These are phyloP conservation scores for Homarus gammarus DNA, from an alignment of 2,888 invertebrate species.

Conservation along the genomic window DNA sequence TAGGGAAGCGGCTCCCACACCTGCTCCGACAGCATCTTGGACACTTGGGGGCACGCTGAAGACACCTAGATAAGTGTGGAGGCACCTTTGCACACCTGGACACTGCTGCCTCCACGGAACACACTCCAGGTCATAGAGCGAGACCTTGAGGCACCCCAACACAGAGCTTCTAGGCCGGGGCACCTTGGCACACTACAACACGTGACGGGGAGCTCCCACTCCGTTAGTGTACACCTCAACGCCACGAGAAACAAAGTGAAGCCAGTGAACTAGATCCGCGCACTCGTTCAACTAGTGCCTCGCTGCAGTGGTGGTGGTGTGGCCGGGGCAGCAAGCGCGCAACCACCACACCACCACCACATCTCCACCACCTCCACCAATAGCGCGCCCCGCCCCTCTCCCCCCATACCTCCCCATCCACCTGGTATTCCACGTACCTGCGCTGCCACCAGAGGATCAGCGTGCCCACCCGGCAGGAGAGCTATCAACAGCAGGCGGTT, in stretches of 20 bases:
- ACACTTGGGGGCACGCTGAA: slow-evolving; percentile 30
- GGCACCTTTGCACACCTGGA: slow-evolving; percentile 21
- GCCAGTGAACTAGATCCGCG: slow-evolving; percentile 70
- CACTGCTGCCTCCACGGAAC: not conserved
- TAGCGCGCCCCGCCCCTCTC: slow-evolving; percentile 32
- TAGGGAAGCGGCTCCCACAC: slow-evolving; percentile 66
- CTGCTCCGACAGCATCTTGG: slow-evolving; percentile 64
- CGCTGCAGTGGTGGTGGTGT: slow-evolving; percentile 55
- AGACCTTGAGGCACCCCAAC: not conserved
- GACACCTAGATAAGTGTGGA: not conserved
- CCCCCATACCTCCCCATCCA: slow-evolving; percentile 20
- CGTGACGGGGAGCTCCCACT: slow-evolving; percentile 13
- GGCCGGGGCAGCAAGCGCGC: slow-evolving; percentile 35
- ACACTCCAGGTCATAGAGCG: slow-evolving; percentile 14
- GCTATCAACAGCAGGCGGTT: slow-evolving; percentile 12
- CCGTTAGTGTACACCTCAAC: slow-evolving; percentile 43
- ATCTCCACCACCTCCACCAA: slow-evolving; percentile 45
- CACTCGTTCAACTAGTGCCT: slow-evolving; percentile 70
- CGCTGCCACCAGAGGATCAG: slow-evolving; percentile 23
- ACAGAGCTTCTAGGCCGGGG: slow-evolving; percentile 1
- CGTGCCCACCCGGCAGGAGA: slow-evolving; percentile 20
- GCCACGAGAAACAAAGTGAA: slow-evolving; percentile 61
- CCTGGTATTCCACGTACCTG: slow-evolving; percentile 24
- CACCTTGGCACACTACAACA: not conserved
- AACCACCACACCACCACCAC: slow-evolving; percentile 44